Conservation (phyloP, 1,140 invertebrate species). For the Aphis gossypii region DNA sequence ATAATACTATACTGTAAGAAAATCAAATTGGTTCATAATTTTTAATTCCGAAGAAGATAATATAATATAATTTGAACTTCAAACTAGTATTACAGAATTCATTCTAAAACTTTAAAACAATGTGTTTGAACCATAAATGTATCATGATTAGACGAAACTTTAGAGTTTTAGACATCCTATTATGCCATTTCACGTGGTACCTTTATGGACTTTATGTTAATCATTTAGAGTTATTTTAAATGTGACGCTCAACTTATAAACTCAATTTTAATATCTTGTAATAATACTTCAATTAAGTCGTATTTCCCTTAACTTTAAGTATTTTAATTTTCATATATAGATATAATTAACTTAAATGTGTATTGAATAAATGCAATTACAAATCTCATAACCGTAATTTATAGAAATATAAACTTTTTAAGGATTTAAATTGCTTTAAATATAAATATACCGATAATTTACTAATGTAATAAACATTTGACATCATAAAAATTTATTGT, state of each 20-base stretch:
- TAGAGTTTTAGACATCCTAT: not conserved
- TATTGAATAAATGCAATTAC: not conserved
- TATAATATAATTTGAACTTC: not conserved
- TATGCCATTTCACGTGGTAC: not conserved
- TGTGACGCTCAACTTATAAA: not conserved
- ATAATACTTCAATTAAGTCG: not conserved
- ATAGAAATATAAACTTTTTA: not conserved
- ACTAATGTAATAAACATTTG: not conserved
- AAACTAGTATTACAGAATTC: not conserved
- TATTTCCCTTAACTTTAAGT: not conserved
- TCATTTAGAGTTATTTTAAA: not conserved
- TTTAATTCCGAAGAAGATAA: not conserved
- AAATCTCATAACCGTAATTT: not conserved
- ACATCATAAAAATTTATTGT: not conserved
- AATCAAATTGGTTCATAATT: not conserved
- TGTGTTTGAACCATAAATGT: conserved; percentile 16
- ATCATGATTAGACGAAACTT: not conserved
- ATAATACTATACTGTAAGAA: not conserved
- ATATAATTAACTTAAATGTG: not conserved
- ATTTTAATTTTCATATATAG: not conserved
- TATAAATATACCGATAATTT: not conserved
- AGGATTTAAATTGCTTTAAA: not conserved
- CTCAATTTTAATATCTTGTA: not conserved
- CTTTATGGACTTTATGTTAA: not conserved
- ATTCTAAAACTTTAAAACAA: conserved; percentile 7